Evolutionary conservation across 2,888 invertebrate species (phyloP).

Genomic region (Amitus sp.): DNA sequence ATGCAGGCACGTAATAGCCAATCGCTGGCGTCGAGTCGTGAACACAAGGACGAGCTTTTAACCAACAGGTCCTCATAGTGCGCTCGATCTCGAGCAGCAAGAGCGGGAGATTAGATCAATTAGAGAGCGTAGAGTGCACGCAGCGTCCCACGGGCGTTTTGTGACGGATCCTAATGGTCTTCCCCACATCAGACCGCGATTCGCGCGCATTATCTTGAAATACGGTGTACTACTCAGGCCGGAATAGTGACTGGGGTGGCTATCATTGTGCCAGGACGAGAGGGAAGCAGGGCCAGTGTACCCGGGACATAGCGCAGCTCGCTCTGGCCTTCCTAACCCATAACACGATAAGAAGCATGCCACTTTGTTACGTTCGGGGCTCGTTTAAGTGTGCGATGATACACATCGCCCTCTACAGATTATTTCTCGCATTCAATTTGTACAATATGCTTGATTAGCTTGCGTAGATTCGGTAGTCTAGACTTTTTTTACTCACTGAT

Average conservation of each 20-base stretch:
- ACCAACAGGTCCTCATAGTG: conserved; percentile 23
- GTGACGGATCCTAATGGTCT: conserved; percentile 21
- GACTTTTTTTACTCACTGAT: too few relatives aligned
- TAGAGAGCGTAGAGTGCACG: conserved; percentile 20
- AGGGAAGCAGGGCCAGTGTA: conserved; percentile 58
- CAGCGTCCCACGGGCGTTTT: conserved; percentile 20
- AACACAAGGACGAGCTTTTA: conserved; percentile 8
- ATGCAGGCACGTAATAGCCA: not conserved
- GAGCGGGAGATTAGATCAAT: conserved; percentile 40
- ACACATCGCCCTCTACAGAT: conserved; percentile 45
- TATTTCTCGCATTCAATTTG: conserved; percentile 47
- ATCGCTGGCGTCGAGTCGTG: not conserved
- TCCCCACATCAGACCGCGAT: conserved; percentile 40
- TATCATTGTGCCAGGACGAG: conserved; percentile 63
- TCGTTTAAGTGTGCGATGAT: conserved; percentile 58
- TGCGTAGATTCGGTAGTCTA: too few relatives aligned
- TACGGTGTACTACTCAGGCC: conserved; percentile 43
- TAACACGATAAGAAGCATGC: conserved; percentile 64
- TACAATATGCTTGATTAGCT: conserved; percentile 45
- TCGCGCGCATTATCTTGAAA: conserved; percentile 60
- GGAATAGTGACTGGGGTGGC: conserved; percentile 47
- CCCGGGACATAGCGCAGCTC: too few relatives aligned
- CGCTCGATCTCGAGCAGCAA: conserved; percentile 14
- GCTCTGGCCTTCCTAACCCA: conserved; percentile 41
- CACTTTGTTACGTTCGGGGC: conserved; percentile 61